phyloP scores from a whole-genome alignment of 2,888 invertebrate species.

The Dasysyrphus tricinctus region DNA sequence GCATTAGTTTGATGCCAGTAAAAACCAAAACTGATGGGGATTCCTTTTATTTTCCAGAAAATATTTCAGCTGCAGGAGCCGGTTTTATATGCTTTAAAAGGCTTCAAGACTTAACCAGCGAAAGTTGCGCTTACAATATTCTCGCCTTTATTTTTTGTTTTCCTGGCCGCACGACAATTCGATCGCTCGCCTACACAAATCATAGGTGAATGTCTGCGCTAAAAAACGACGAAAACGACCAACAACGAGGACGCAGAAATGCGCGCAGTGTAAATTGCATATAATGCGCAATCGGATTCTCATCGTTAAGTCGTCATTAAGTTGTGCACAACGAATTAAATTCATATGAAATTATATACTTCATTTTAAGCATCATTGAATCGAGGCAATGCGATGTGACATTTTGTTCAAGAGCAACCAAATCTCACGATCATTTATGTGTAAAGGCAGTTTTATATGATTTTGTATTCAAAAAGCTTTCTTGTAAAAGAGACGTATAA shows the following conservation, averaged over 20 bases:
- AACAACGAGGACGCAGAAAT: constrained; percentile 20
- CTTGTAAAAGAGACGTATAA: background rate
- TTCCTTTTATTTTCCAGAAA: constrained; percentile 64
- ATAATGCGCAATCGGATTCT: constrained; percentile 36
- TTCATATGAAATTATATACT: constrained; percentile 44
- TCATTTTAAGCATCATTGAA: background rate
- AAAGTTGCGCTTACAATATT: constrained; percentile 60
- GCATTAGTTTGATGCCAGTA: background rate
- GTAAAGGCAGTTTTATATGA: background rate
- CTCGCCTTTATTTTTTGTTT: constrained; percentile 32
- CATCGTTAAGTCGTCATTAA: constrained; percentile 44
- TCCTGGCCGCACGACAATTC: constrained; percentile 54
- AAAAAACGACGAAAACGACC: background rate
- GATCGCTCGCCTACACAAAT: constrained; percentile 63
- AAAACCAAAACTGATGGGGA: constrained; percentile 2
- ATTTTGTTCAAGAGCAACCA: constrained; percentile 34
- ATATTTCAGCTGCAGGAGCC: constrained; percentile 41
- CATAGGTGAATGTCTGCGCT: constrained; percentile 39
- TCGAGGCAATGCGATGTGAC: constrained; percentile 3
- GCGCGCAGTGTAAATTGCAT: constrained; percentile 29
- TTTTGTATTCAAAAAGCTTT: background rate
- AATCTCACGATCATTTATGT: constrained; percentile 18
- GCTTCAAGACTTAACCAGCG: constrained; percentile 41
- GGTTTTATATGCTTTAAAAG: constrained; percentile 33
- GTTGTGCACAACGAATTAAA: constrained; percentile 42